These are phyloP conservation scores for Vesta saturnalis DNA, from an alignment of 2,888 invertebrate species.

Conservation along the genomic window DNA sequence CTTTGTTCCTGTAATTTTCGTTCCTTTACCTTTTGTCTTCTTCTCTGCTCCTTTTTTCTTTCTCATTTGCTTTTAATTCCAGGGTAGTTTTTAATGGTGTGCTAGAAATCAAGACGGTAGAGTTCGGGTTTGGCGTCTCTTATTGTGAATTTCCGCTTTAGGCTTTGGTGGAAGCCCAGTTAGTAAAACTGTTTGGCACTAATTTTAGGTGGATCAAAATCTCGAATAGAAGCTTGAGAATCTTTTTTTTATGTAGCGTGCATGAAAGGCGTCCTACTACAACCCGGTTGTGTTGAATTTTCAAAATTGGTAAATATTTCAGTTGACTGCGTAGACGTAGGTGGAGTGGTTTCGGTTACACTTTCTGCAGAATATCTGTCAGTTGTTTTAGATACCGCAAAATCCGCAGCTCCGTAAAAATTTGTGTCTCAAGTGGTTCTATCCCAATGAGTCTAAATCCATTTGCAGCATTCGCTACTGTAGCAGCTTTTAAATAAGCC, in stretches of 20 bases:
- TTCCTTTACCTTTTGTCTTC: too few relatives aligned
- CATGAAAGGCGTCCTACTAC: background rate
- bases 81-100: background rate
- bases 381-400: background rate
- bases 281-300: background rate
- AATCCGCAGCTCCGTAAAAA: background rate
- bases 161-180: background rate
- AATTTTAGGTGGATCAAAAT: background rate
- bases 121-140: too few relatives aligned
- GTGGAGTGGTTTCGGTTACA: too few relatives aligned
- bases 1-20: too few relatives aligned
- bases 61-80: background rate
- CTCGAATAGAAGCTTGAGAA: background rate
- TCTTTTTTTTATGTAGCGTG: background rate
- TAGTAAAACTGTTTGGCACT: background rate
- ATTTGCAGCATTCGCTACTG: conserved; percentile 36
- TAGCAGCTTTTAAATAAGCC: conserved; percentile 41
- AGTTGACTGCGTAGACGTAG: too few relatives aligned
- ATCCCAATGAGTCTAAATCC: conserved; percentile 40
- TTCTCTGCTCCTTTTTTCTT: background rate
- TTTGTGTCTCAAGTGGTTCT: conserved; percentile 32
- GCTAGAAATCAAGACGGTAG: background rate
- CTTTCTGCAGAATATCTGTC: too few relatives aligned
- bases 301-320: too few relatives aligned
- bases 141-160: too few relatives aligned